Percentiles rank a stretch among this genome's conserved stretches.
Conservation (phyloP, 2,113 vertebrate species). For the Clarias macrocephalus region DNA sequence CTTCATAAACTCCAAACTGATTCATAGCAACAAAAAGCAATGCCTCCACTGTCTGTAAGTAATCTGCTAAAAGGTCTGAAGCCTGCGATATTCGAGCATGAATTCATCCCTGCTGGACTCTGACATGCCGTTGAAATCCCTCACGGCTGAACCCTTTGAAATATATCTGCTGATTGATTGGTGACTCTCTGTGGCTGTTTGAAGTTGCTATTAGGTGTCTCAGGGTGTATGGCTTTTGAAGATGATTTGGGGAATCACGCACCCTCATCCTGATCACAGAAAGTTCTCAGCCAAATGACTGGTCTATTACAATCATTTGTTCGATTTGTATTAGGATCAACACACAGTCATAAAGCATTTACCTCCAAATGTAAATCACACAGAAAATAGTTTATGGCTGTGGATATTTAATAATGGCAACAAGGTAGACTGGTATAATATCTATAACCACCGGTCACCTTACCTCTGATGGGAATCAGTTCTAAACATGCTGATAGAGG, state of each 20-base stretch:
- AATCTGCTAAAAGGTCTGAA: background rate
- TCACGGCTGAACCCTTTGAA: slow-evolving; percentile 54
- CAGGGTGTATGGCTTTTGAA: slow-evolving; percentile 65
- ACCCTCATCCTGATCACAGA: slow-evolving; percentile 59
- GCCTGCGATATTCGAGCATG: slow-evolving; percentile 13
- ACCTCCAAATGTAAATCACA: background rate
- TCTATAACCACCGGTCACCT: slow-evolving; percentile 32
- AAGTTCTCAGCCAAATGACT: slow-evolving; percentile 55
- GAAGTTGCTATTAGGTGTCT: slow-evolving; percentile 63
- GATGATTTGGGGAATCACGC: slow-evolving; percentile 61
- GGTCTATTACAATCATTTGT: slow-evolving; percentile 33
- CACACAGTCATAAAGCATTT: background rate
- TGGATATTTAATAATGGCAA: slow-evolving; percentile 26
- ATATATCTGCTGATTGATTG: slow-evolving; percentile 48
- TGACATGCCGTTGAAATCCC: slow-evolving; percentile 37
- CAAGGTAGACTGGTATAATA: slow-evolving; percentile 37
- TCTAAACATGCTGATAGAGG: background rate
- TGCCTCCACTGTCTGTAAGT: background rate
- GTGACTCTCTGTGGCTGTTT: slow-evolving; percentile 65
- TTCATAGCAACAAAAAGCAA: background rate
- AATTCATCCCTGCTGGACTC: slow-evolving; percentile 27
- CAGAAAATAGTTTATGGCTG: slow-evolving; percentile 19
- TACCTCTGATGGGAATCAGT: slow-evolving; percentile 1
- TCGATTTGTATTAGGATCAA: background rate
- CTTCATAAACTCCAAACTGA: background rate